Base-by-base conservation (phyloP, 2,888 invertebrate genomes). In the Eupithecia pulchellata region DNA sequence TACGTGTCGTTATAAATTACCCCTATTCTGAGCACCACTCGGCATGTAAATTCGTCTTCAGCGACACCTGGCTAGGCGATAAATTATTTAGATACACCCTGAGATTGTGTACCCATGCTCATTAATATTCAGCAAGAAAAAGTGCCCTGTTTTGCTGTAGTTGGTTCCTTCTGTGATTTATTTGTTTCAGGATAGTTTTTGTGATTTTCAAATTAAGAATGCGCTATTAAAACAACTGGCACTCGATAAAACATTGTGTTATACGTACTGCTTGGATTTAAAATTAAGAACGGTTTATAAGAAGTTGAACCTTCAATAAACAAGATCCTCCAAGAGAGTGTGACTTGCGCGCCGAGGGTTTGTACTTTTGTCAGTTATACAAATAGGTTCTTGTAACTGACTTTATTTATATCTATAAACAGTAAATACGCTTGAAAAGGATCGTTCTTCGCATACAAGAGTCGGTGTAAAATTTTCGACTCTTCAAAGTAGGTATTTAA, bases 61-160 rank as follows among this genome's bases (percentile, higher is more conserved):
- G 79, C 80, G 82, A 81, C 82, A 84, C 82, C 82, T 81, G 84
- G 79, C 82, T 77, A 75, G 75, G 78, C 78, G 74, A 84, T 85
- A 86, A 85, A 84, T 86, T 86, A 84, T 84, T 82, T 82, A 84
- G 82, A 83, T 84, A 81, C 82, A 82, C 79, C 80, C 77, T 77
- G 81, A 82, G 82, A 83, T 84, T 84, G 81, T 81, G 77, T 78
- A 75, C 78, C 75, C 75, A 78, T 77, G 79, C 83, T 84, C 86
- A 83, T 86, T 86, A 84, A 83, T 83, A 84, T 83, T 84, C 84
- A 78, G 80, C 75, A 79, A 81, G 82, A 85, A 85, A 84, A 85
- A 84, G 78, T 79, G 77, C 72, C 79, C 74, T 69, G 69, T 73
- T 69, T 73, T 65, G 64, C 69, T 62, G 61, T 55, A 69, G 69